Percentiles rank a stretch among this genome's conserved stretches.
Conservation (phyloP, 23 tunicate genomes). For the Halocynthia roretzi region DNA sequence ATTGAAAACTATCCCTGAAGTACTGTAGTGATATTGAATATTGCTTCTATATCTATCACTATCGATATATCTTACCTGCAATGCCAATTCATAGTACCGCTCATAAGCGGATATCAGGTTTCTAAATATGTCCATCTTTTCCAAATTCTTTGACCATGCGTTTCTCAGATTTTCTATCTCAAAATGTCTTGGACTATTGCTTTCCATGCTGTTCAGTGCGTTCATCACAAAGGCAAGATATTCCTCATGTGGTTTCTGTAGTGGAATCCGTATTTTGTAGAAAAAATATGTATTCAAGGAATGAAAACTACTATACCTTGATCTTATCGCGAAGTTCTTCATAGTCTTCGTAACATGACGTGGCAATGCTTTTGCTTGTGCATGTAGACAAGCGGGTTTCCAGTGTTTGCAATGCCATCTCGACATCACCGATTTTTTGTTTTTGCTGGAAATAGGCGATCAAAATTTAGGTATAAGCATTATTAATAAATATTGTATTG, state of each 20-base stretch:
- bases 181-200: slow-evolving; percentile 18
- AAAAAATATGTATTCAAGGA: too few relatives aligned
- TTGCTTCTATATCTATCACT: too few relatives aligned
- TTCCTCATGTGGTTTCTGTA: slow-evolving; percentile 12
- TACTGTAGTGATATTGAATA: too few relatives aligned
- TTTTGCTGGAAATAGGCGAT: slow-evolving; percentile 18
- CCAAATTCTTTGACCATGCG: slow-evolving; percentile 4
- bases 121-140: slow-evolving; percentile 13
- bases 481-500: too few relatives aligned
- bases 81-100: slow-evolving; percentile 17
- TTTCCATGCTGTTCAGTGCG: slow-evolving; percentile 11
- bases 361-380: slow-evolving; percentile 16
- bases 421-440: slow-evolving; percentile 4
- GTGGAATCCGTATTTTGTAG: too few relatives aligned
- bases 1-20: neutral
- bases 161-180: slow-evolving; percentile 13
- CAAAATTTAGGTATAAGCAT: neutral
- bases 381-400: neutral
- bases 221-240: slow-evolving; percentile 2
- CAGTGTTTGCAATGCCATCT: slow-evolving; percentile 6
- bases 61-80: slow-evolving; percentile 14
- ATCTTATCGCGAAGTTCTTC: slow-evolving; percentile 5
- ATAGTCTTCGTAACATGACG: slow-evolving; percentile 6
- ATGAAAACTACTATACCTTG: too few relatives aligned
- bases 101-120: slow-evolving; percentile 14